phyloP scores from a whole-genome alignment of 2,888 invertebrate species.

The Meloe dianella region DNA sequence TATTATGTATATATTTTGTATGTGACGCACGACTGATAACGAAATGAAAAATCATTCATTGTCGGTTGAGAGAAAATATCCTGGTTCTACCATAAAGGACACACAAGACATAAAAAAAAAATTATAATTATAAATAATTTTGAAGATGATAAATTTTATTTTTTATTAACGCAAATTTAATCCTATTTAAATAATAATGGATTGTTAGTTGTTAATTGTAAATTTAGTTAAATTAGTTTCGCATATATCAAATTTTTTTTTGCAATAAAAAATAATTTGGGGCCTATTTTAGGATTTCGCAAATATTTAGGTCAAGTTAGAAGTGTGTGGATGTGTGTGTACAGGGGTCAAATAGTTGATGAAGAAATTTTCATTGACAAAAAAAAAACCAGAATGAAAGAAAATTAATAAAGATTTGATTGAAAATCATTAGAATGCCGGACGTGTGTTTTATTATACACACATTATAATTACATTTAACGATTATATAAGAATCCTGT shows the following conservation, averaged over 20 bases:
- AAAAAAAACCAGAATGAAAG: too few species aligned
- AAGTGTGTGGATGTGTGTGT: too few species aligned
- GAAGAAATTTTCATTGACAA: not conserved
- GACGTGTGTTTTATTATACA: not conserved
- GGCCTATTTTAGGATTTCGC: conserved; percentile 28
- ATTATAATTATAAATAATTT: too few species aligned
- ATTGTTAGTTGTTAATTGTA: too few species aligned
- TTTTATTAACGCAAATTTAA: not conserved
- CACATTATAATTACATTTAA: not conserved
- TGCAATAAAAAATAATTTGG: conserved; percentile 18
- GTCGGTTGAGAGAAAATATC: not conserved
- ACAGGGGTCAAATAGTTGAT: conserved; percentile 19
- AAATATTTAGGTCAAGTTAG: conserved; percentile 31
- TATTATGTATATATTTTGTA: conserved; percentile 1
- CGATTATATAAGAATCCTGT: not conserved
- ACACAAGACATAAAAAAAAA: not conserved
- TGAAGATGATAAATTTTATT: too few species aligned
- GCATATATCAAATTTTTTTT: too few species aligned
- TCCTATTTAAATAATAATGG: too few species aligned
- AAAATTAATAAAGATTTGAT: not conserved
- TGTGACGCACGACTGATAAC: conserved; percentile 8
- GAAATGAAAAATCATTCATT: conserved; percentile 5
- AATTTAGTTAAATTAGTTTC: too few species aligned
- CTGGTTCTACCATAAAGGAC: not conserved
- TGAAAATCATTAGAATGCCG: not conserved